A percentile compares a stretch with the other conserved stretches of the same genome.
These are phyloP conservation scores for Holothuria leucospilota DNA, from an alignment of 53 echinoderm and acorn worm species.

Conservation along the genomic window DNA sequence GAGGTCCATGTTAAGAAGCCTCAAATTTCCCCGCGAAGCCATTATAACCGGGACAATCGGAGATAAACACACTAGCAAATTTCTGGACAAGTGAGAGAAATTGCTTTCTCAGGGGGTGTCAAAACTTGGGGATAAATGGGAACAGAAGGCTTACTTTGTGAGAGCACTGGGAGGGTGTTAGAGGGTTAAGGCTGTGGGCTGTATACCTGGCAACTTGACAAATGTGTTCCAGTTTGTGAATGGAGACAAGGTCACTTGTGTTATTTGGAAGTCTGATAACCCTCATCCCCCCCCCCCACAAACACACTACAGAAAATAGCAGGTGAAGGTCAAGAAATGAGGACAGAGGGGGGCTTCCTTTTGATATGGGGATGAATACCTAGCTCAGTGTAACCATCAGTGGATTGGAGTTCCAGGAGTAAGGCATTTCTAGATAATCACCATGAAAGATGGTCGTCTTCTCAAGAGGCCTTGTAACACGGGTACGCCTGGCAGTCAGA, in stretches of 20 bases:
- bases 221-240: constrained; percentile 37
- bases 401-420: not conserved
- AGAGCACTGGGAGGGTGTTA: not conserved
- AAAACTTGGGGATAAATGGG: constrained; percentile 15
- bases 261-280: too few relatives aligned
- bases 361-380: not conserved
- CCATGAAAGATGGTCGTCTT: not conserved
- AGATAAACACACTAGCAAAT: constrained; percentile 58
- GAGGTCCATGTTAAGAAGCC: too few relatives aligned
- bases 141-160: not conserved
- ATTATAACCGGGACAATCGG: constrained; percentile 44
- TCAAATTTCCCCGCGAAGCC: constrained; percentile 52
- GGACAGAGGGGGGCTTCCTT: not conserved
- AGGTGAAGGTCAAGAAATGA: not conserved
- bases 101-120: not conserved
- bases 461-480: too few relatives aligned
- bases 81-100: constrained; percentile 34
- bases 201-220: constrained; percentile 13
- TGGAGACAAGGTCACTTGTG: not conserved
- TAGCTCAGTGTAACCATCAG: too few relatives aligned
- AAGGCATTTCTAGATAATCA: not conserved
- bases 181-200: not conserved
- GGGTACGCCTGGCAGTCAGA: too few relatives aligned
- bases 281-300: not conserved
- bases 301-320: not conserved